Conservation (phyloP, 2,797 vertebrate species). For the Spheniscus humboldti region DNA sequence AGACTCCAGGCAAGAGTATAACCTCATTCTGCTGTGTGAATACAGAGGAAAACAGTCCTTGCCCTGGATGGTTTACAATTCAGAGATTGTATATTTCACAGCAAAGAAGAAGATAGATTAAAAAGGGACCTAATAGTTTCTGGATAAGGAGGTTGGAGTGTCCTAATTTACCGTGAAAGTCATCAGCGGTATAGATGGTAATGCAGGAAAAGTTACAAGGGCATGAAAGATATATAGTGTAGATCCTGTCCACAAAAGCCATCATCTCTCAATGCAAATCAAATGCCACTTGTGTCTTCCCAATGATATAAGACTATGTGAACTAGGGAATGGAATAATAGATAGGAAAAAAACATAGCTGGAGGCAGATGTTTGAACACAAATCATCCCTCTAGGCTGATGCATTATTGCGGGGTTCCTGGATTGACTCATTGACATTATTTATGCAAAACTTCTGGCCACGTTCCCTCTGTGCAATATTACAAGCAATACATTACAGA, state of each 20-base stretch:
- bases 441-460: slow-evolving; percentile 52
- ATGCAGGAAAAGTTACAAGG: neutral
- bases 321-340: slow-evolving; percentile 14
- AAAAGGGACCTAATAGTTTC: neutral
- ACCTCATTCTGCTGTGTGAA: neutral
- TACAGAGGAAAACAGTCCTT: neutral
- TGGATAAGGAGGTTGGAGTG: neutral
- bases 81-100: neutral
- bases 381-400: slow-evolving; percentile 37
- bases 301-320: slow-evolving; percentile 11
- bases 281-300: slow-evolving; percentile 51
- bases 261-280: neutral
- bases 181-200: neutral
- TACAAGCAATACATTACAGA: slow-evolving; percentile 13
- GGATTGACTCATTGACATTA: slow-evolving; percentile 2
- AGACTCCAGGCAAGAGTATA: neutral
- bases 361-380: slow-evolving; percentile 34
- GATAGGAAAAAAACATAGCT: neutral
- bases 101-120: neutral
- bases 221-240: neutral
- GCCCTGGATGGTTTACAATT: neutral
- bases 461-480: slow-evolving; percentile 1
- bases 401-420: neutral
- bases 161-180: slow-evolving; percentile 20
- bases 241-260: neutral